These are phyloP conservation scores for Pocillopora grandis DNA, from an alignment of 92 coral and sea anemone genomes.

Conservation along the genomic window DNA sequence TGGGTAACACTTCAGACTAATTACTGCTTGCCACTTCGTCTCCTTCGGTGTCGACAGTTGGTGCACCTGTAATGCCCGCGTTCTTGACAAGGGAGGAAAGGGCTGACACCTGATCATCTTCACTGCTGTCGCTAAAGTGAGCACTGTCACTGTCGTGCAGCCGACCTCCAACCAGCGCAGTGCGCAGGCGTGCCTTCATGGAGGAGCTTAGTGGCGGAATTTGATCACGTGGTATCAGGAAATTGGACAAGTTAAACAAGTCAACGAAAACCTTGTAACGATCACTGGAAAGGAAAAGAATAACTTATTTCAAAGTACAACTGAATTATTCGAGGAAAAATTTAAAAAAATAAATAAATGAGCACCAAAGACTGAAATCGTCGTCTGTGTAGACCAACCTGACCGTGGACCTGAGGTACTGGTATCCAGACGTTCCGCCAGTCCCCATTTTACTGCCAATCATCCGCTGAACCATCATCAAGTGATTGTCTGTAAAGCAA, in stretches of 20 bases:
- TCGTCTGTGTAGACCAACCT: conserved; percentile 56
- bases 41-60: conserved; percentile 4
- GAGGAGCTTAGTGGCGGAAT: conserved; percentile 83
- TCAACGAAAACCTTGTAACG: conserved; percentile 95
- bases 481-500: conserved; percentile 76
- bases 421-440: conserved; percentile 96
- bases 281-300: conserved; percentile 61
- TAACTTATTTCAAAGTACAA: too few relatives aligned
- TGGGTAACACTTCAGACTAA: not conserved
- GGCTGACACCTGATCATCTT: conserved; percentile 53
- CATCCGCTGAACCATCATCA: conserved; percentile 94
- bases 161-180: conserved; percentile 48
- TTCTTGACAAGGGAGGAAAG: not conserved
- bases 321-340: not conserved
- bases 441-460: conserved; percentile 93
- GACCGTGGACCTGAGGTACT: conserved; percentile 90
- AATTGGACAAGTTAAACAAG: conserved; percentile 86
- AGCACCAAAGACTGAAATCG: too few relatives aligned
- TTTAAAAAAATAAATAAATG: not conserved
- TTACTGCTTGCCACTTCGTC: not conserved
- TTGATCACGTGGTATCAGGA: conserved; percentile 85
- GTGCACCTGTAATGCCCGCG: not conserved
- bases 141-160: conserved; percentile 83
- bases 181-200: conserved; percentile 82
- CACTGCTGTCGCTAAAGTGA: conserved; percentile 73